These are phyloP conservation scores for Orthonevra nobilis DNA, from an alignment of 2,888 invertebrate genomes.

Conservation along the genomic window DNA sequence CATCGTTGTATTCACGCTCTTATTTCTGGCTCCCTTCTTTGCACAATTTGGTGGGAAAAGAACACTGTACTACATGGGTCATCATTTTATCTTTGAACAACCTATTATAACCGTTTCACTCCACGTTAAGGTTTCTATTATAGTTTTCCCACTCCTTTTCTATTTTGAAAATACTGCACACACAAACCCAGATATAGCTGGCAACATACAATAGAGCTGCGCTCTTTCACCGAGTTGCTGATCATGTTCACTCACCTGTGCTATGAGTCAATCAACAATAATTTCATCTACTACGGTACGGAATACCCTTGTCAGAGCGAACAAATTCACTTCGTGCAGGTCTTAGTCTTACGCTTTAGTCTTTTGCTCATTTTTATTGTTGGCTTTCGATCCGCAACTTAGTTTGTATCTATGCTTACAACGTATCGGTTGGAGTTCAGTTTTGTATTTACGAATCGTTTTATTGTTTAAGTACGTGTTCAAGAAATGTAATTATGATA, in stretches of 20 bases:
- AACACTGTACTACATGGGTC: too few relatives aligned
- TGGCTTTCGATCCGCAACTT: slow-evolving; percentile 53
- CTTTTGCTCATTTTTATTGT: slow-evolving; percentile 46
- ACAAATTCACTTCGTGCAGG: slow-evolving; percentile 51
- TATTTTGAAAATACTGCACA: slow-evolving; percentile 56
- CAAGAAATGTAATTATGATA: slow-evolving; percentile 67
- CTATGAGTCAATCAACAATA: slow-evolving; percentile 58
- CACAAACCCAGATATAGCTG: slow-evolving; percentile 16
- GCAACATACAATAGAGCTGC: slow-evolving; percentile 42
- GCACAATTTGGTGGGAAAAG: too few relatives aligned
- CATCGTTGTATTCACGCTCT: too few relatives aligned
- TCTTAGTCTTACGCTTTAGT: slow-evolving; percentile 15
- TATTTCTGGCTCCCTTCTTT: too few relatives aligned
- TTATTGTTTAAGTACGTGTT: slow-evolving; percentile 63
- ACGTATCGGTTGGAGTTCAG: slow-evolving; percentile 55
- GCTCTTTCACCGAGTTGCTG: slow-evolving; percentile 53
- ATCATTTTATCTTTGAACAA: too few relatives aligned
- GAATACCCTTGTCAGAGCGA: slow-evolving; percentile 43
- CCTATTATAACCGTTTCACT: too few relatives aligned
- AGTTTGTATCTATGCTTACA: slow-evolving; percentile 65
- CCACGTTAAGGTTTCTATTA: slow-evolving; percentile 17
- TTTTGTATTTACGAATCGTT: slow-evolving; percentile 52
- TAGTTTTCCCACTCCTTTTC: slow-evolving; percentile 24
- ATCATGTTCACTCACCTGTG: slow-evolving; percentile 65
- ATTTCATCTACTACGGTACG: slow-evolving; percentile 49